These are phyloP conservation scores for Palythoa grandiflora DNA, from an alignment of 92 coral and sea anemone genomes.

Conservation along the genomic window DNA sequence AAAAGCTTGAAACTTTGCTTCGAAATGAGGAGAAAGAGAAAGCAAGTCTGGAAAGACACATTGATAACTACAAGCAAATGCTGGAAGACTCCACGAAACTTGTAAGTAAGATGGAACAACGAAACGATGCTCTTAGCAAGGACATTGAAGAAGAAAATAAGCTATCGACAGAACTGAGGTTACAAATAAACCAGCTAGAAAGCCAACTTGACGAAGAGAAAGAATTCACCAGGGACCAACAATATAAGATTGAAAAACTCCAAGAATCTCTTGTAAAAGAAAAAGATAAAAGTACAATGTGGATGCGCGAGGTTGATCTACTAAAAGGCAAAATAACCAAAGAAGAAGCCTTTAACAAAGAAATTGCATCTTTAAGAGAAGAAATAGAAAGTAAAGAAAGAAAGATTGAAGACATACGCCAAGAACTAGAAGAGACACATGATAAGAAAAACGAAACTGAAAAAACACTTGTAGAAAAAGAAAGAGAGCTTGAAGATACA, in stretches of 20 bases:
- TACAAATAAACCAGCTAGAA: conserved; percentile 75
- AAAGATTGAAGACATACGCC: conserved; percentile 36
- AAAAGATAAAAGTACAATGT: conserved; percentile 37
- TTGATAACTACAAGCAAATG: neutral
- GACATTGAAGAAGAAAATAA: conserved; percentile 71
- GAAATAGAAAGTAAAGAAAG: conserved; percentile 67
- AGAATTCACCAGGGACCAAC: conserved; percentile 55
- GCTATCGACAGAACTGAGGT: conserved; percentile 71
- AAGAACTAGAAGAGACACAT: conserved; percentile 24
- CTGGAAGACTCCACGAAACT: conserved; percentile 1
- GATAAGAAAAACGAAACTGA: conserved; percentile 6
- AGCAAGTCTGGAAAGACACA: neutral
- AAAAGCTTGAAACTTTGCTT: neutral
- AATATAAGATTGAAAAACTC: conserved; percentile 51
- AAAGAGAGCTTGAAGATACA: conserved; percentile 4
- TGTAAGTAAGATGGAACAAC: neutral
- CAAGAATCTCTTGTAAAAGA: conserved; percentile 43
- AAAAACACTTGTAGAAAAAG: conserved; percentile 18
- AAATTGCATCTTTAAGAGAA: conserved; percentile 50
- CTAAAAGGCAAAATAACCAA: conserved; percentile 25
- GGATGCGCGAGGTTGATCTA: conserved; percentile 47
- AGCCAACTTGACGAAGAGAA: conserved; percentile 69
- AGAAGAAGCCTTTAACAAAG: conserved; percentile 57
- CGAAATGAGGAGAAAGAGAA: neutral
- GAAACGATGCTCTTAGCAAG: conserved; percentile 51